Evolutionary conservation across 2,113 vertebrate species (phyloP).

Genomic region (Cyanoliseus patagonus): DNA sequence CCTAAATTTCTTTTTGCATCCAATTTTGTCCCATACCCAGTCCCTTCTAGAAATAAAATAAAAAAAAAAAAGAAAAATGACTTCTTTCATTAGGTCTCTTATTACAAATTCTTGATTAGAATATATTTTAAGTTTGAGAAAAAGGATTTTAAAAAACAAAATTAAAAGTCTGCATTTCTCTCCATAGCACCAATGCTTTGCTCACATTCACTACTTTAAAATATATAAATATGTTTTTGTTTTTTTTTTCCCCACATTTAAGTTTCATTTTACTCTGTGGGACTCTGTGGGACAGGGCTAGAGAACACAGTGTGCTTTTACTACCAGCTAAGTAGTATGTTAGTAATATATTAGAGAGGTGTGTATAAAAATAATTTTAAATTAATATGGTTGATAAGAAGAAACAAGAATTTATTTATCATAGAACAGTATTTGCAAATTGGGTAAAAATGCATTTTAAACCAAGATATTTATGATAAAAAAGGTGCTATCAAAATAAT

Average conservation of each 20-base stretch:
- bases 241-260: background rate
- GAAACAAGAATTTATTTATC: background rate
- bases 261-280: background rate
- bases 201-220: background rate
- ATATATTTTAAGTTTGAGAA: background rate
- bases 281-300: background rate
- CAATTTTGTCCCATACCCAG: background rate
- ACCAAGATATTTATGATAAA: background rate
- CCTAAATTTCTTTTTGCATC: background rate
- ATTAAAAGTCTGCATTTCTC: background rate
- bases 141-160: background rate
- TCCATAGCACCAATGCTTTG: background rate
- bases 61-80: background rate
- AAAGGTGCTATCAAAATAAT: background rate
- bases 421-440: background rate
- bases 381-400: background rate
- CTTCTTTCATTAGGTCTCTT: background rate
- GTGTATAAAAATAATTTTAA: background rate
- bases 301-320: background rate
- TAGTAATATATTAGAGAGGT: background rate
- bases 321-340: background rate
- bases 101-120: background rate
- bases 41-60: background rate
- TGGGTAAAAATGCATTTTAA: background rate
- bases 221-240: background rate